Percentiles rank a stretch among this genome's conserved stretches.
phyloP scores from a whole-genome alignment of 2,797 vertebrate species.

The Columba guinea region DNA sequence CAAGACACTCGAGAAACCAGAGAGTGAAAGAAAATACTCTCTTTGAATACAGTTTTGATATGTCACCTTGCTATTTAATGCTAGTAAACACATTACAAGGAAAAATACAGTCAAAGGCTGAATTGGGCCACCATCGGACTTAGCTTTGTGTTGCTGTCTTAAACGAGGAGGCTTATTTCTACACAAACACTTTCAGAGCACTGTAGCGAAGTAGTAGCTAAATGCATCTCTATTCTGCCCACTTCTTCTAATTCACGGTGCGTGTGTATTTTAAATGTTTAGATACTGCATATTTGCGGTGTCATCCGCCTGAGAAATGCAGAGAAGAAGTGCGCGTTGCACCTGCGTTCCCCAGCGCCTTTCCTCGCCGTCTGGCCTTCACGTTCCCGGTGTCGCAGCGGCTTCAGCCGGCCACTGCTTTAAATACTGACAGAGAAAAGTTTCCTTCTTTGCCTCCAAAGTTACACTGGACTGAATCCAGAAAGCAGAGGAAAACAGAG shows the following conservation, averaged over 20 bases:
- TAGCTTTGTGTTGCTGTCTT: not conserved
- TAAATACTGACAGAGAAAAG: not conserved
- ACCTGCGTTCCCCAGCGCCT: not conserved
- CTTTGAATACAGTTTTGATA: not conserved
- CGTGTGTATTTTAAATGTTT: not conserved
- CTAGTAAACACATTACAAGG: not conserved
- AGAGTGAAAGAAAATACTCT: not conserved
- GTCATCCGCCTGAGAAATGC: not conserved
- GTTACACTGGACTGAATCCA: not conserved
- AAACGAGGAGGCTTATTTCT: not conserved
- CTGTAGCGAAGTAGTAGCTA: not conserved
- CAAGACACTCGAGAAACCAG: not conserved
- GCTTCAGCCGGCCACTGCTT: not conserved
- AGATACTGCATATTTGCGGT: not conserved
- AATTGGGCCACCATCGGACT: not conserved
- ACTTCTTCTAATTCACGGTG: not conserved
- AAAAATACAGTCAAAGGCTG: not conserved
- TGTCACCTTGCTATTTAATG: not conserved
- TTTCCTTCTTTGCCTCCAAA: not conserved
- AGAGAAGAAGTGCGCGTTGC: not conserved
- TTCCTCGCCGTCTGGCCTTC: fast-evolving
- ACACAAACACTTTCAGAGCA: not conserved
- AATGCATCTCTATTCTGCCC: not conserved
- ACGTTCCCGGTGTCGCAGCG: not conserved
- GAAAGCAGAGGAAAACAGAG: not conserved